Evolutionary conservation across 2,113 vertebrate genomes (phyloP).

Genomic region (Martes martes): DNA sequence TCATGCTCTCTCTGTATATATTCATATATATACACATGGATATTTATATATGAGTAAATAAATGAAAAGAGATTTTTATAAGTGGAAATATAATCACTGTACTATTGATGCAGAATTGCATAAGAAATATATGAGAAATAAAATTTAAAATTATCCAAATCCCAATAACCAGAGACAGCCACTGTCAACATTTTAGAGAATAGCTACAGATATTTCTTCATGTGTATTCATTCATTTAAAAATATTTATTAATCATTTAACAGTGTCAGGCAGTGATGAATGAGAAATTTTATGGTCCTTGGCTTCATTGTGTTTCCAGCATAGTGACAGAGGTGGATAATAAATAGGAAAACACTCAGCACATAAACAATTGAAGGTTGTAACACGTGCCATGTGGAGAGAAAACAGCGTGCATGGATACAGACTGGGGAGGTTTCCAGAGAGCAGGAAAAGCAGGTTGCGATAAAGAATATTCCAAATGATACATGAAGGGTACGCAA

Average conservation of each 20-base stretch:
- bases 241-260: neutral
- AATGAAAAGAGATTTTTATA: neutral
- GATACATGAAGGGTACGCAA: neutral
- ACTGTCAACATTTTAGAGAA: neutral
- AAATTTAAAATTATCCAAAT: neutral
- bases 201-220: neutral
- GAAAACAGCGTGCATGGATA: neutral
- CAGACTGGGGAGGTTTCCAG: neutral
- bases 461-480: neutral
- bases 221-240: neutral
- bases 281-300: neutral
- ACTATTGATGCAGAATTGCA: neutral
- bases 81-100: neutral
- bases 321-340: neutral
- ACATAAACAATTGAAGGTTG: neutral
- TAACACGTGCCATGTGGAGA: neutral
- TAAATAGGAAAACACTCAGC: neutral
- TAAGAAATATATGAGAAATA: neutral
- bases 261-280: neutral
- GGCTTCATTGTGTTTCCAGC: neutral
- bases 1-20: neutral
- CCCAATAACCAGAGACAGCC: neutral
- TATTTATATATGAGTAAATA: neutral
- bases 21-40: no score
- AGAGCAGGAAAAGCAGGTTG: neutral